Evolutionary conservation across 1,140 invertebrate genomes (phyloP).

Genomic region (Leptinotarsa lineolata): DNA sequence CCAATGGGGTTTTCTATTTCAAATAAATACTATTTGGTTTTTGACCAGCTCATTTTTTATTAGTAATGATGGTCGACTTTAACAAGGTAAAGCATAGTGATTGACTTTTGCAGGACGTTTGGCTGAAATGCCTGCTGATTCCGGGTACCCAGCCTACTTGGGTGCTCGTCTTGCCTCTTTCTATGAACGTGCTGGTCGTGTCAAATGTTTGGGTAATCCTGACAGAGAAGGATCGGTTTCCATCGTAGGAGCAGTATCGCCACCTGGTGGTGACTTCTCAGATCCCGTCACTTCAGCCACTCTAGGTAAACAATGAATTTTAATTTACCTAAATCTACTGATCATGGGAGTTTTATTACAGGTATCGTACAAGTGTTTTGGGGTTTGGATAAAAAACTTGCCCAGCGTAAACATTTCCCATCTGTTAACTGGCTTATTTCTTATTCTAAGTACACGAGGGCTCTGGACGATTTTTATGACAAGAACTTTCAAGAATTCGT

Average conservation of each 20-base stretch:
- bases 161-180: conserved; percentile 97
- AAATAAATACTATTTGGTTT: too few species aligned
- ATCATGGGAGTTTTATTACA: conserved; percentile 1
- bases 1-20: too few species aligned
- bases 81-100: neutral
- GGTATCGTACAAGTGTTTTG: conserved; percentile 99
- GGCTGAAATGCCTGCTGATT: conserved; percentile 99
- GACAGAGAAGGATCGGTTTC: conserved; percentile 97
- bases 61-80: neutral
- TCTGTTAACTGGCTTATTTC: conserved; percentile 99
- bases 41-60: neutral
- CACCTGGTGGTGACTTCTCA: conserved; percentile 99
- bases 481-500: conserved; percentile 99
- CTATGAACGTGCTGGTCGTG: conserved; percentile 98
- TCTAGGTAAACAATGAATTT: conserved; percentile 58
- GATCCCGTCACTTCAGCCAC: conserved; percentile 99
- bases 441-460: conserved; percentile 97
- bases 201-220: conserved; percentile 97
- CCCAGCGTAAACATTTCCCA: conserved; percentile 99
- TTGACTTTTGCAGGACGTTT: conserved; percentile 76
- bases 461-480: conserved; percentile 98
- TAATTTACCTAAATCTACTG: neutral
- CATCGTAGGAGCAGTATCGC: conserved; percentile 99
- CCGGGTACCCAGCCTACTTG: conserved; percentile 98
- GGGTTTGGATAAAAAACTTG: conserved; percentile 99